Base-by-base conservation (phyloP, 2,797 vertebrate genomes). In the Acrocephalus scirpaceus region DNA sequence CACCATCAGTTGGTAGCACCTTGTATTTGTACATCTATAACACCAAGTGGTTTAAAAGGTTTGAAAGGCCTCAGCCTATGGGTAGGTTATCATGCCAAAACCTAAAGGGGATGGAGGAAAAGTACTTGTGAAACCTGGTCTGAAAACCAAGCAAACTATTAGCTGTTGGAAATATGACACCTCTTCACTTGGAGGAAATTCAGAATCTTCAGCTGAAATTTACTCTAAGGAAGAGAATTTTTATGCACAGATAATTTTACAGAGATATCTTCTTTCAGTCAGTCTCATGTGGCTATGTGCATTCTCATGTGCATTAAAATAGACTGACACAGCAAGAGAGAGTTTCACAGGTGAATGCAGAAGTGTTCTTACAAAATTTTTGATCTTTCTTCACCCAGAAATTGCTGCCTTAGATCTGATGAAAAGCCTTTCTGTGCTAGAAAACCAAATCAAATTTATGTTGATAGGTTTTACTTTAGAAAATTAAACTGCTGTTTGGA, bases 121-220 rank as follows among this genome's bases (percentile, higher is more conserved):
- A 40, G 23, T 18, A 40, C 7, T 38, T 67, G 20, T 4, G 13
- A 65, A 92, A 65, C 47, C 45, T 42, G 54, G 5, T 75, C 44
- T 29, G 9, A 70, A 50, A 64, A 30, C 5, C 10, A 61, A 45
- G 22, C 0, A 3, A 9, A 2, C 1, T 65, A 23, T 6, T 57
- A 70, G 8, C 10, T 36, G 3, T n/a, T 82, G 15, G 10, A 26
- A 74, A 74, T 32, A 61, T 29, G 21, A 10, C 4, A 57, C 2
- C 2, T 77, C 34, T 48, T 53, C 13, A 29, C 40, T 69, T 38
- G 51, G 13, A 77, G 74, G 27, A 71, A 58, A 81, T 29, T 62
- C n/a, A 54, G 17, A 20, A 32, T 15, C 36, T 54, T 42, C 27
- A 36, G 60, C 11, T 13, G 3, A 40, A 45, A 42, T 74, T 76